Evolutionary conservation across 2,888 invertebrate species (phyloP).

Genomic region (Tetragonula carbonaria): DNA sequence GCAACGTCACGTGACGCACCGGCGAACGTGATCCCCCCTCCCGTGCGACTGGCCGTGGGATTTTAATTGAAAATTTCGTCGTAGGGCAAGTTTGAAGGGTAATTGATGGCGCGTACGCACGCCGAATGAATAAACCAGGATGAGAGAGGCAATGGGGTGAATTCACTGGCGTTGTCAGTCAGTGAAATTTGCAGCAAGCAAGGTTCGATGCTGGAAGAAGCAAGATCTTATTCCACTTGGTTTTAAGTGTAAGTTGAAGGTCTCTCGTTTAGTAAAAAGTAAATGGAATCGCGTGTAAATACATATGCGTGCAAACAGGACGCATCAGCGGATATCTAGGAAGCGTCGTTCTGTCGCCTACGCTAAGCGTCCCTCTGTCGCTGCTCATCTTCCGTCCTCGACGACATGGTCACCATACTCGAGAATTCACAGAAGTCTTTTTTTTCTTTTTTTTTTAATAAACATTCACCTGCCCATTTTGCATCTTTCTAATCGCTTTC

Average conservation of each 20-base stretch:
- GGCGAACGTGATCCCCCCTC: not conserved
- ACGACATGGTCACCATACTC: not conserved
- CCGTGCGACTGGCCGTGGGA: not conserved
- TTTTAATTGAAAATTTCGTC: conserved; percentile 27
- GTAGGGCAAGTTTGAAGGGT: not conserved
- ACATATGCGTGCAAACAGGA: not conserved
- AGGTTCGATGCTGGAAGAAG: not conserved
- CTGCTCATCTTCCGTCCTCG: not conserved
- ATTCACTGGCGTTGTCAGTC: too few species aligned
- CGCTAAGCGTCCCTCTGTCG: too few species aligned
- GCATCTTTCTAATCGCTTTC: too few species aligned
- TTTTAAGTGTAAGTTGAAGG: too few species aligned
- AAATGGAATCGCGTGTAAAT: conserved; percentile 8
- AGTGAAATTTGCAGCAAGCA: not conserved
- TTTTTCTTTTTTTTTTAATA: too few species aligned
- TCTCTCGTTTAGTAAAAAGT: too few species aligned
- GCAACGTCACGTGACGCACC: not conserved
- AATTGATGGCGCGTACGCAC: not conserved
- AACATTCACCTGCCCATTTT: too few species aligned
- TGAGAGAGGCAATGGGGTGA: not conserved
- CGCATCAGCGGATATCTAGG: not conserved
- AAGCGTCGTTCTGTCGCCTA: too few species aligned
- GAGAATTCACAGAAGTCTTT: not conserved
- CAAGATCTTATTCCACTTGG: not conserved
- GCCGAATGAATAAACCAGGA: not conserved